Conservation (phyloP, 2,113 vertebrate genomes). For the Chaetodon auriga region DNA sequence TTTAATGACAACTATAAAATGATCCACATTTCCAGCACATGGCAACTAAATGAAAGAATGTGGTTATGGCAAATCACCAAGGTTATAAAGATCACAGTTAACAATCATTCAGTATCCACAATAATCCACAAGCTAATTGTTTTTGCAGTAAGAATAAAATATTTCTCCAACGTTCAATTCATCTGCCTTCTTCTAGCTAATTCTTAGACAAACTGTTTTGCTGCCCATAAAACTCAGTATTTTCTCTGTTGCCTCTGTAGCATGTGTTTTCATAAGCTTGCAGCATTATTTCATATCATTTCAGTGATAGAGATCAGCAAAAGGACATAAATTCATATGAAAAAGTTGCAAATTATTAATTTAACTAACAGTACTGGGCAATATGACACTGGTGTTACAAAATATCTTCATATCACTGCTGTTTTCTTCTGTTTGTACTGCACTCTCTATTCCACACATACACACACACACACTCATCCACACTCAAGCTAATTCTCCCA, state of each 20-base stretch:
- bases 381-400: background rate
- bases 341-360: background rate
- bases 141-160: conserved; percentile 8
- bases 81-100: background rate
- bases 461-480: conserved; percentile 2
- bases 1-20: no score
- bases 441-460: background rate
- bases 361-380: background rate
- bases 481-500: background rate
- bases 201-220: background rate
- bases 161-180: background rate
- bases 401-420: background rate
- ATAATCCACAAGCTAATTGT: conserved; percentile 11
- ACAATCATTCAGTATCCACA: background rate
- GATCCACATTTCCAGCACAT: background rate
- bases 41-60: background rate
- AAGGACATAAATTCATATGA: background rate
- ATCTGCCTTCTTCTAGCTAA: no score
- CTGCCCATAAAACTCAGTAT: background rate
- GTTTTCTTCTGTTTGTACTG: conserved; percentile 10
- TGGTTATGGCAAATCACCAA: no score
- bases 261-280: background rate
- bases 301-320: background rate
- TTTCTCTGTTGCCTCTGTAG: background rate
- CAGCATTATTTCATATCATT: background rate